Evolutionary conservation across 2,888 invertebrate genomes (phyloP).

Genomic region (Miltochrista miniata): DNA sequence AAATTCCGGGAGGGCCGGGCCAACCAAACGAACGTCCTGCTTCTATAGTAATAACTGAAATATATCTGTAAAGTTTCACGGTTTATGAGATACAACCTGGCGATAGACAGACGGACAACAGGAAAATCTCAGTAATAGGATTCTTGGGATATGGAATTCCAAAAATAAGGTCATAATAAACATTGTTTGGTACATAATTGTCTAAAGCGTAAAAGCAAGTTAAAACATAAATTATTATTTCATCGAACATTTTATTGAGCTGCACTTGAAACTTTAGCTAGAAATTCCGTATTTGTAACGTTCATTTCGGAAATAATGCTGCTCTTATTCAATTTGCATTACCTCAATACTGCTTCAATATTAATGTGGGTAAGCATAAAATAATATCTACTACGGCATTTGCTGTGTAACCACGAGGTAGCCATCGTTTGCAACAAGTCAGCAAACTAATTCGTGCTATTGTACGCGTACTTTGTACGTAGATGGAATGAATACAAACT

Average conservation of each 20-base stretch:
- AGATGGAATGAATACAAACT: neutral
- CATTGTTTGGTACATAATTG: neutral
- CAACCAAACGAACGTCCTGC: too few relatives aligned
- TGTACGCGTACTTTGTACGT: neutral
- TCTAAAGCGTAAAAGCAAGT: neutral
- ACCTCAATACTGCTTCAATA: neutral
- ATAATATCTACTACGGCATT: neutral
- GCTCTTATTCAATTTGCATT: neutral
- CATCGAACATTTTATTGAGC: neutral
- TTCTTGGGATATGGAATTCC: too few relatives aligned
- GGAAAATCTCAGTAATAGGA: too few relatives aligned
- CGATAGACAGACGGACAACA: too few relatives aligned
- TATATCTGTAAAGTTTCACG: too few relatives aligned
- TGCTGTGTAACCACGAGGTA: neutral
- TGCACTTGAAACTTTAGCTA: neutral
- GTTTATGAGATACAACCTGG: too few relatives aligned
- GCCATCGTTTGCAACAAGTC: neutral
- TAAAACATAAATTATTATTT: neutral
- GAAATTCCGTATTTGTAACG: neutral
- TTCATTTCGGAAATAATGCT: neutral
- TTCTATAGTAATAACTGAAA: too few relatives aligned
- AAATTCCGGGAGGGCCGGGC: too few relatives aligned
- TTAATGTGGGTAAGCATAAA: neutral
- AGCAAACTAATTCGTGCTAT: neutral
- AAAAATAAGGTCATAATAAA: neutral